Conservation (phyloP, 2,888 invertebrate genomes). For the Eulithis testata region DNA sequence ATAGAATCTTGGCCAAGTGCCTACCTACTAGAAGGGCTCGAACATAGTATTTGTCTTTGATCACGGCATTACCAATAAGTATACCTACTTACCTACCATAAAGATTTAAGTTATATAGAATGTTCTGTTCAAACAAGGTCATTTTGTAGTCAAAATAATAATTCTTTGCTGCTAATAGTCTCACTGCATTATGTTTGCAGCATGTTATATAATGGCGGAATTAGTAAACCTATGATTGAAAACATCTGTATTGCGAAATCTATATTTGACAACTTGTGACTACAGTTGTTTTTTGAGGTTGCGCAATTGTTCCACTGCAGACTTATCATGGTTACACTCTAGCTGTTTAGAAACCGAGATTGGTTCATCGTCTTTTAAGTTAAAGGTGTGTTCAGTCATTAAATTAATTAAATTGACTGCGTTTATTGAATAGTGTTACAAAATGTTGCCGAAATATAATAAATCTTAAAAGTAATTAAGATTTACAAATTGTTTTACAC, state of each 20-base stretch:
- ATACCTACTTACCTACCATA: not conserved
- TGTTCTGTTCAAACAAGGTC: conserved; percentile 20
- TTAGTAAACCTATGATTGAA: too few species aligned
- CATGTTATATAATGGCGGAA: too few species aligned
- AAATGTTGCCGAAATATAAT: conserved; percentile 2
- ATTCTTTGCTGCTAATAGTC: too few species aligned
- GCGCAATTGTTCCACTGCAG: too few species aligned
- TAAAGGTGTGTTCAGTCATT: conserved; percentile 21
- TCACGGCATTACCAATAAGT: not conserved
- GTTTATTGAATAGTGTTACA: conserved; percentile 5
- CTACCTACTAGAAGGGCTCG: conserved; percentile 52
- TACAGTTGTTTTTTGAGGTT: too few species aligned
- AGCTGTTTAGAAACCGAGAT: conserved; percentile 21
- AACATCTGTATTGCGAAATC: too few species aligned
- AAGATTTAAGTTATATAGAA: conserved; percentile 6
- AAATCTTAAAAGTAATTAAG: not conserved
- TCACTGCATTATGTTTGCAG: too few species aligned
- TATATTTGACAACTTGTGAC: too few species aligned
- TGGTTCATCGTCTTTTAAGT: conserved; percentile 20
- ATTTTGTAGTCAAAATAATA: conserved; percentile 5
- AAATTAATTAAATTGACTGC: conserved; percentile 20
- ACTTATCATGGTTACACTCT: too few species aligned
- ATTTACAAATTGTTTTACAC: too few species aligned
- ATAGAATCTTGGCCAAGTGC: conserved; percentile 55
- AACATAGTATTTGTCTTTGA: conserved; percentile 18